Evolutionary conservation across 2,113 vertebrate genomes (phyloP).

Genomic region (Onychorhynchus coronatus): DNA sequence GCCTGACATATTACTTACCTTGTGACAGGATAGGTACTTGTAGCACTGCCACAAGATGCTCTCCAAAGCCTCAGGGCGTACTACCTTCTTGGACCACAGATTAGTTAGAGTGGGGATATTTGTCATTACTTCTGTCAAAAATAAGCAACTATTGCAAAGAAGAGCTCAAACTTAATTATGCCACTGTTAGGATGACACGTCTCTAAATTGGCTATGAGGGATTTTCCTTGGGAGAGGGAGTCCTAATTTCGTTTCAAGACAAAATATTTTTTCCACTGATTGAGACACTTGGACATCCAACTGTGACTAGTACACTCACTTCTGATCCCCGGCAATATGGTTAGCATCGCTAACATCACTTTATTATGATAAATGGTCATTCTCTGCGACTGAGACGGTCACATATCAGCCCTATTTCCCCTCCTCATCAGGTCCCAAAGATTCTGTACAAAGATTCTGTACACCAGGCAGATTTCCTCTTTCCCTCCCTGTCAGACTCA

Average conservation of each 20-base stretch:
- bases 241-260: neutral
- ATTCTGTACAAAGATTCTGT: neutral
- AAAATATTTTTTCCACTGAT: neutral
- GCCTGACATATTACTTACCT: neutral
- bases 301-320: accelerated
- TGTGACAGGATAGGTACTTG: neutral
- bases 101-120: neutral
- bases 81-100: neutral
- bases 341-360: neutral
- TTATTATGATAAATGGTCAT: neutral
- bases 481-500: neutral
- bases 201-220: neutral
- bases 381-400: neutral
- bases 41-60: neutral
- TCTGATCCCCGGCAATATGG: neutral
- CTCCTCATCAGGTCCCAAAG: no score
- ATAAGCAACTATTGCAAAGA: neutral
- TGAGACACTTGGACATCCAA: neutral
- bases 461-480: neutral
- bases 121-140: neutral
- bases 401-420: neutral
- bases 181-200: neutral
- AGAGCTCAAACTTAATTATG: neutral
- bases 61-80: neutral
- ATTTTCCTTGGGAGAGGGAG: neutral